phyloP scores from a whole-genome alignment of 2,888 invertebrate species.

The Rotaria magnacalcarata region DNA sequence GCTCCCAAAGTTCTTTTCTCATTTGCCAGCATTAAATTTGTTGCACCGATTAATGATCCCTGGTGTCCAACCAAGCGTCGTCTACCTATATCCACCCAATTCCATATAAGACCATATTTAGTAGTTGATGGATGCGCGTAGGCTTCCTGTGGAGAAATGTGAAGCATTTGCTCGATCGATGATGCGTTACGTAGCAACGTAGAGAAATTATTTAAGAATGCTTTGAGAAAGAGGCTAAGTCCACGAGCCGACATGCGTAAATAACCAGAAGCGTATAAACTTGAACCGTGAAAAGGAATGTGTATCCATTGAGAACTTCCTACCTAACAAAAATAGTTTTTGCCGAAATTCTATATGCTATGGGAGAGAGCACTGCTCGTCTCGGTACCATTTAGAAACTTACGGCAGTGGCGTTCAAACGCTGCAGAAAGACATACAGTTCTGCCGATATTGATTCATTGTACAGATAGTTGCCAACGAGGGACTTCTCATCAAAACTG shows the following conservation, averaged over 20 bases:
- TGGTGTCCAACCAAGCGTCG: neutral
- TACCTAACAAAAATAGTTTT: neutral
- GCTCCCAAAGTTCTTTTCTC: neutral
- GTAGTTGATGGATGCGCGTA: neutral
- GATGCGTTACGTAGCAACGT: neutral
- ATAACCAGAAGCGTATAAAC: neutral
- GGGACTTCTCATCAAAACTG: neutral
- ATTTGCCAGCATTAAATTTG: neutral
- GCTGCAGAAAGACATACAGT: neutral
- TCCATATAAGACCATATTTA: conserved; percentile 9
- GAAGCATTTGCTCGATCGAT: neutral
- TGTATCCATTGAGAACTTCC: neutral
- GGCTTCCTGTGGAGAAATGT: neutral
- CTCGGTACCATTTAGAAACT: neutral
- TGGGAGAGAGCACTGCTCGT: neutral
- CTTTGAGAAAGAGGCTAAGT: neutral
- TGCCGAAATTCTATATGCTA: neutral
- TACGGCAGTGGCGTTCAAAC: neutral
- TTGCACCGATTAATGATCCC: neutral
- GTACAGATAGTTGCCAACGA: neutral
- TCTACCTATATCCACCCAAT: neutral
- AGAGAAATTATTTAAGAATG: neutral
- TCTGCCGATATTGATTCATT: neutral
- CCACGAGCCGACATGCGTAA: neutral
- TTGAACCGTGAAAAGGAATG: conserved; percentile 19